Conservation (phyloP, 2,113 vertebrate species). For the Choloepus hoffmanni region DNA sequence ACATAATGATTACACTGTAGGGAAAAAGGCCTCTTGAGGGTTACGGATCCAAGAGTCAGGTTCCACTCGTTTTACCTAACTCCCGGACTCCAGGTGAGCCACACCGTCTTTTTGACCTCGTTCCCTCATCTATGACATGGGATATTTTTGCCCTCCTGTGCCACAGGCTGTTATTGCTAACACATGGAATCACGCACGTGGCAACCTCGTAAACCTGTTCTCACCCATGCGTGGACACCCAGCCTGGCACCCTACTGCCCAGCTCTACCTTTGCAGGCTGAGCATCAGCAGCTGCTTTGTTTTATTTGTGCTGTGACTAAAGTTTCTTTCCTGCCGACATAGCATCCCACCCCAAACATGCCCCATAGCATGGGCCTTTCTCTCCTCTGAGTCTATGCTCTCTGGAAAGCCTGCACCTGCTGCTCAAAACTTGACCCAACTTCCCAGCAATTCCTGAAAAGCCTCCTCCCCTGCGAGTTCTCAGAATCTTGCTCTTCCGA, state of each 20-base stretch:
- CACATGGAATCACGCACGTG: not conserved
- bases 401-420: not conserved
- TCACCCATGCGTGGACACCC: not conserved
- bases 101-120: not conserved
- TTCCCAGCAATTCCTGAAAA: not conserved
- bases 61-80: not conserved
- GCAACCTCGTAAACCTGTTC: not conserved
- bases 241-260: not conserved
- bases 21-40: not conserved
- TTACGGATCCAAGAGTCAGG: not conserved
- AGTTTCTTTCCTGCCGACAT: not conserved
- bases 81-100: not conserved
- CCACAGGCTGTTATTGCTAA: not conserved
- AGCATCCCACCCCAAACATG: accelerated
- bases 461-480: not conserved
- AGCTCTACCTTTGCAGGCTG: not conserved
- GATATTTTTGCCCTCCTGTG: not conserved
- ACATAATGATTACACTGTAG: accelerated
- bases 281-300: not conserved
- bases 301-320: not conserved
- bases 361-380: not conserved
- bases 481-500: not conserved
- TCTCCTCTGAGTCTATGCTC: not conserved
- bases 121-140: not conserved
- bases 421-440: not conserved